Conservation (phyloP, 2,797 vertebrate species). For the Ambastaia sidthimunki region DNA sequence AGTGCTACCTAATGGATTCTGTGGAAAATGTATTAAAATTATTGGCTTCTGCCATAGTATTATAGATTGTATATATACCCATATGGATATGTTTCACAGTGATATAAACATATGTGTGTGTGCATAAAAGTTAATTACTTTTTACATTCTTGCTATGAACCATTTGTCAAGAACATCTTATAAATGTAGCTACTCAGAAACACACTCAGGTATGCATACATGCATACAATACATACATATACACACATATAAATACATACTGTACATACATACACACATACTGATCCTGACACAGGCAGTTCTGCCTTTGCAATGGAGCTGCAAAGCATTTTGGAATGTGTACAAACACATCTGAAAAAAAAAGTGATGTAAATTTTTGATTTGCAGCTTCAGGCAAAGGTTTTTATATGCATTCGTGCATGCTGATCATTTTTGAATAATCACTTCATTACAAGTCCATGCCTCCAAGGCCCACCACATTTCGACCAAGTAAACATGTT, state of each 20-base stretch:
- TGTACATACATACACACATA: neutral
- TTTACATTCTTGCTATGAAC: too few species aligned
- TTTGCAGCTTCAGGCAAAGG: slow-evolving; percentile 69
- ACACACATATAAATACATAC: too few species aligned
- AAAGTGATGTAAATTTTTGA: slow-evolving; percentile 71
- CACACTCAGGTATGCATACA: neutral
- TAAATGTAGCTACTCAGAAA: neutral
- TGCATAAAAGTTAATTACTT: too few species aligned
- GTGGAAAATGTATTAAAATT: slow-evolving; percentile 17
- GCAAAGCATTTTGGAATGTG: slow-evolving; percentile 30
- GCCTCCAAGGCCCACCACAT: slow-evolving; percentile 71
- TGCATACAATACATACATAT: neutral
- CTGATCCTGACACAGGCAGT: neutral
- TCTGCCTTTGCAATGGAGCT: neutral
- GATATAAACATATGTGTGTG: neutral
- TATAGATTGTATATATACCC: neutral
- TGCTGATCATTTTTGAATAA: slow-evolving; percentile 82
- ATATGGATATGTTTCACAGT: neutral
- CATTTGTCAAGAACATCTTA: neutral
- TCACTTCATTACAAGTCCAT: slow-evolving; percentile 80
- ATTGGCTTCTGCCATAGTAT: neutral
- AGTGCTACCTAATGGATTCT: slow-evolving; percentile 32
- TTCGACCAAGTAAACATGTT: slow-evolving; percentile 73
- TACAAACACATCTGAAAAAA: slow-evolving; percentile 67
- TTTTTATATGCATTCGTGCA: slow-evolving; percentile 73